Evolutionary conservation across 1,140 invertebrate genomes (phyloP).

Genomic region (Anastrepha ludens): DNA sequence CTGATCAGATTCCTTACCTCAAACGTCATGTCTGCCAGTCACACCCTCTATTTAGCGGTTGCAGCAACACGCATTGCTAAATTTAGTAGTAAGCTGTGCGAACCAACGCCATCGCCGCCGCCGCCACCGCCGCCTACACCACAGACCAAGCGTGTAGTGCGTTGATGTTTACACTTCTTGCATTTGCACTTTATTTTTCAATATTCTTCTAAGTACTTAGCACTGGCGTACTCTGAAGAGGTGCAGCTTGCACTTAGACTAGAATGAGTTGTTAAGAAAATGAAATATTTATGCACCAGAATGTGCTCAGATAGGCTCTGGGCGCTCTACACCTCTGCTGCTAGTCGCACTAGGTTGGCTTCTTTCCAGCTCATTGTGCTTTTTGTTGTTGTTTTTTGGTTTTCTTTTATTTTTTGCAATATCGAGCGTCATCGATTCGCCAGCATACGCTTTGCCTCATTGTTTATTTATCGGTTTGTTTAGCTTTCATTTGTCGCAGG

Average conservation of each 20-base stretch:
- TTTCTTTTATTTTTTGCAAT: neutral
- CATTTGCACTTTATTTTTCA: neutral
- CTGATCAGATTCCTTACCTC: conserved; percentile 31
- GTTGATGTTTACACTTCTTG: too few species aligned
- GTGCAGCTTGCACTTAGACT: neutral
- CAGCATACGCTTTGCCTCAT: neutral
- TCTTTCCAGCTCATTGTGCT: neutral
- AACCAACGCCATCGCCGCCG: neutral
- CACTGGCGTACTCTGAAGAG: neutral
- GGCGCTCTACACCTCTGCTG: neutral
- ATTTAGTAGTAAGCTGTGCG: neutral
- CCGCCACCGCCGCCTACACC: neutral
- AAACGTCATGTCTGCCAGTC: conserved; percentile 29
- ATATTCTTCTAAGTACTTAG: neutral
- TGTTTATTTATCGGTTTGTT: conserved; percentile 47
- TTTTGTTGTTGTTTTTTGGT: conserved; percentile 1
- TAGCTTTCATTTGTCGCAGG: conserved; percentile 1
- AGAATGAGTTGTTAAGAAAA: neutral
- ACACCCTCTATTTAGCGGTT: conserved; percentile 6
- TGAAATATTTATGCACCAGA: neutral
- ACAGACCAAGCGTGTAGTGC: neutral
- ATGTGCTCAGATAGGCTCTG: neutral
- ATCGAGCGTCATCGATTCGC: conserved; percentile 36
- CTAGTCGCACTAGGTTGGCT: neutral
- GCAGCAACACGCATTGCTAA: conserved; percentile 15